Percentiles rank a stretch among this genome's conserved stretches.
These are phyloP conservation scores for Solen grandis DNA, from an alignment of 1,140 invertebrate genomes.

Conservation along the genomic window DNA sequence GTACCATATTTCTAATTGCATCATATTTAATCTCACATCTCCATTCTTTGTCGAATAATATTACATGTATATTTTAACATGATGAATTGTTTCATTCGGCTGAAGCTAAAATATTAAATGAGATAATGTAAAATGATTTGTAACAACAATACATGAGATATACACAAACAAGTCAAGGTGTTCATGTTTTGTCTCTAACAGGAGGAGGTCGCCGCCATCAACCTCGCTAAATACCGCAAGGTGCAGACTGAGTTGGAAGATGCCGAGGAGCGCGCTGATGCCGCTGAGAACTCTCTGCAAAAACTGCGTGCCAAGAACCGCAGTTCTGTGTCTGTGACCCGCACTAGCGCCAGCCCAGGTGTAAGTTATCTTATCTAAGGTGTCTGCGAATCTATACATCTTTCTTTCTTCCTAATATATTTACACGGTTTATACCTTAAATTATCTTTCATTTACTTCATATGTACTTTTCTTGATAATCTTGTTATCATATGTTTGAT, in stretches of 20 bases:
- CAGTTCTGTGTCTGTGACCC: conserved; percentile 82
- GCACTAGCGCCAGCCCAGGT: conserved; percentile 10
- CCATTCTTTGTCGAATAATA: neutral
- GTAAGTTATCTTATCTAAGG: conserved; percentile 13
- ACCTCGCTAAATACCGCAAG: conserved; percentile 99
- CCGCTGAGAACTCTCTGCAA: conserved; percentile 97
- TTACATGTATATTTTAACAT: neutral
- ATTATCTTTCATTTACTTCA: neutral
- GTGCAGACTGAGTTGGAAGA: conserved; percentile 98
- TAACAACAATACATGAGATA: neutral
- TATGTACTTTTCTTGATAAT: neutral
- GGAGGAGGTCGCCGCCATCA: conserved; percentile 98
- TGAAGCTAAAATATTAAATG: neutral
- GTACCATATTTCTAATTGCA: too few species aligned
- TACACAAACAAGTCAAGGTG: neutral
- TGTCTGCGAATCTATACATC: neutral
- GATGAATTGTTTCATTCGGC: neutral
- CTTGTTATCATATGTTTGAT: neutral
- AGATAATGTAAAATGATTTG: neutral
- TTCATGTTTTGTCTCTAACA: conserved; percentile 66
- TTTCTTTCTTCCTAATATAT: conserved; percentile 23
- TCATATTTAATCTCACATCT: neutral
- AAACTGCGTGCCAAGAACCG: conserved; percentile 97
- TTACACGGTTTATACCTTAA: neutral
- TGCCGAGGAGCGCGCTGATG: conserved; percentile 97